Evolutionary conservation across 1,140 invertebrate species (phyloP).

Genomic region (Melitaea cinxia): DNA sequence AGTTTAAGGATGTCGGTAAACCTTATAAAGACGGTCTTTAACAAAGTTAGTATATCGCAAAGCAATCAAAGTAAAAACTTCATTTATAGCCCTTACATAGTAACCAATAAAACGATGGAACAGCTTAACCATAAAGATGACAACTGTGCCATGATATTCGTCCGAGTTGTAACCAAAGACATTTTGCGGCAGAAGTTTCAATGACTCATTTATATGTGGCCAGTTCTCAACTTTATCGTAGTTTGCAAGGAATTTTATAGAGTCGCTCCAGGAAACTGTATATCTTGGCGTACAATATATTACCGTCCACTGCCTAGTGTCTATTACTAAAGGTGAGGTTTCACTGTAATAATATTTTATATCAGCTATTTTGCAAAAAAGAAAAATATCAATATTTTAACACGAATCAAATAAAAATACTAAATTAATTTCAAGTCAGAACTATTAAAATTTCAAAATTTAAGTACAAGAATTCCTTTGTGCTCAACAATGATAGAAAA

Average conservation of each 20-base stretch:
- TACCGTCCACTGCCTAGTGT: neutral
- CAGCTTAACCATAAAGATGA: conserved; percentile 4
- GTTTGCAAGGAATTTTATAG: conserved; percentile 21
- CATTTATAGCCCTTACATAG: neutral
- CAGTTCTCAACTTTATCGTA: conserved; percentile 10
- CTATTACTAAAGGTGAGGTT: neutral
- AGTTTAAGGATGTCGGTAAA: no score
- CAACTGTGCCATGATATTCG: conserved; percentile 8
- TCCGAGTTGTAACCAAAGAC: neutral
- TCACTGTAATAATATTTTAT: no score
- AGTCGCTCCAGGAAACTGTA: conserved; percentile 18
- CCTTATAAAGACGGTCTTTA: no score
- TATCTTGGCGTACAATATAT: conserved; percentile 12
- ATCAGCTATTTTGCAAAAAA: no score
- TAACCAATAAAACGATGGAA: neutral
- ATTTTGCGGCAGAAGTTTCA: conserved; percentile 7
- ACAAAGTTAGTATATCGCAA: no score
- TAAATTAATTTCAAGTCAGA: no score
- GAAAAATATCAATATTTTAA: no score
- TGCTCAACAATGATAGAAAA: no score
- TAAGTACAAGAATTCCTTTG: no score
- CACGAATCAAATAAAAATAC: no score
- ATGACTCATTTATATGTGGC: conserved; percentile 18
- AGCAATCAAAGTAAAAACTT: conserved; percentile 5
- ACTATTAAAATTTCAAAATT: no score